phyloP scores from a whole-genome alignment of 2,888 invertebrate species.

The Tineola bisselliella region DNA sequence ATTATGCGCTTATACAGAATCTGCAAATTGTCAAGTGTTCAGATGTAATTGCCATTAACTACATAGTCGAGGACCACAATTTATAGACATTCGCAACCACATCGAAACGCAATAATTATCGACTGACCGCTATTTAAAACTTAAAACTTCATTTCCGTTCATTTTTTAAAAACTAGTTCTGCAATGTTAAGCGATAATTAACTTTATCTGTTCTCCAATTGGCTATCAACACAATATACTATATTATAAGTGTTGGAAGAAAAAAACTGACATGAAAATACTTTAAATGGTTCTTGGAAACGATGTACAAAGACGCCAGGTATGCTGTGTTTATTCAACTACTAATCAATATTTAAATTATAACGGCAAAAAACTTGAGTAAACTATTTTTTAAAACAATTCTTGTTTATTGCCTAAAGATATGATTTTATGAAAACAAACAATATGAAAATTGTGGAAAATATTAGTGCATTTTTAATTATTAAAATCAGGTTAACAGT shows the following conservation, averaged over 20 bases:
- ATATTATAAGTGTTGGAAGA: neutral
- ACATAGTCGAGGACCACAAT: slow-evolving; percentile 11
- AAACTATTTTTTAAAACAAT: neutral
- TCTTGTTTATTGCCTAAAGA: too few relatives aligned
- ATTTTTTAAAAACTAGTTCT: slow-evolving; percentile 10
- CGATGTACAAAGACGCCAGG: neutral
- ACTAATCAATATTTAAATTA: neutral
- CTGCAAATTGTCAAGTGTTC: slow-evolving; percentile 11
- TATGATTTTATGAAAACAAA: too few relatives aligned
- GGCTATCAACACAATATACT: neutral
- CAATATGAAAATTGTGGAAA: neutral
- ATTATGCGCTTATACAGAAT: slow-evolving; percentile 6
- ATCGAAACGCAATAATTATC: slow-evolving; percentile 13
- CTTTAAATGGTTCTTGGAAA: neutral
- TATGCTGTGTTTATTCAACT: neutral
- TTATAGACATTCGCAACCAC: slow-evolving; percentile 8
- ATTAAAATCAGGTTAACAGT: neutral
- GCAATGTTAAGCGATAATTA: slow-evolving; percentile 9
- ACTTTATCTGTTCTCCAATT: slow-evolving; percentile 4
- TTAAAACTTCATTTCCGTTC: slow-evolving; percentile 14
- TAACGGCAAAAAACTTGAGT: neutral
- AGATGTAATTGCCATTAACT: slow-evolving; percentile 7
- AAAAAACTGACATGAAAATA: neutral
- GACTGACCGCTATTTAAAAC: slow-evolving; percentile 8
- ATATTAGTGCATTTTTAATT: neutral